These are phyloP conservation scores for Ormyrus pomaceus DNA, from an alignment of 2,888 invertebrate genomes.

Conservation along the genomic window DNA sequence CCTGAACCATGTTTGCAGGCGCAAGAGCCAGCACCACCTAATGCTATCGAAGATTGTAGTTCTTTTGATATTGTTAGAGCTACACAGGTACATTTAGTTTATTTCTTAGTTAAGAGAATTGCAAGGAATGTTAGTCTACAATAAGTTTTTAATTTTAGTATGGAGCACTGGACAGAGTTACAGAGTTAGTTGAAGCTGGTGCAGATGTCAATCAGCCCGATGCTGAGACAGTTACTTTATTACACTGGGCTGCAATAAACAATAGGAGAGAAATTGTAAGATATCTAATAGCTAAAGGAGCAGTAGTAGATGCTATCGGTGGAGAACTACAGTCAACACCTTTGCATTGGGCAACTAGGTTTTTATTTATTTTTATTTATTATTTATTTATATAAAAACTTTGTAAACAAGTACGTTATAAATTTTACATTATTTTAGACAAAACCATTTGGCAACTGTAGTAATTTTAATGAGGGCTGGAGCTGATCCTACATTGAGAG, in stretches of 20 bases:
- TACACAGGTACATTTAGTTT: slow-evolving; percentile 82
- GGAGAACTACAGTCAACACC: slow-evolving; percentile 98
- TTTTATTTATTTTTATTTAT: slow-evolving; percentile 43
- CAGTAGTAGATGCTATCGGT: slow-evolving; percentile 94
- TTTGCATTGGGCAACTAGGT: slow-evolving; percentile 97
- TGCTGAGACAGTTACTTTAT: slow-evolving; percentile 94
- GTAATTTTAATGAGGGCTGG: slow-evolving; percentile 85
- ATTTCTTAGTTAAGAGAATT: too few species aligned
- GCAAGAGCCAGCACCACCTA: slow-evolving; percentile 67
- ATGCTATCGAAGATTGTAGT: slow-evolving; percentile 81
- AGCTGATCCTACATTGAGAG: slow-evolving; percentile 92
- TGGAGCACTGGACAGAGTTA: slow-evolving; percentile 89
- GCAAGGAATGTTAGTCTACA: too few species aligned
- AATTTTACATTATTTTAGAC: slow-evolving; percentile 73
- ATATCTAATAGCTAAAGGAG: slow-evolving; percentile 91
- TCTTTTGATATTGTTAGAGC: slow-evolving; percentile 95
- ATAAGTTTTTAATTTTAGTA: slow-evolving; percentile 78
- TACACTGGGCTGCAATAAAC: slow-evolving; percentile 99
- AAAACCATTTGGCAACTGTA: slow-evolving; percentile 81
- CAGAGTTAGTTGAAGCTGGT: slow-evolving; percentile 93
- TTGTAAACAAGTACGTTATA: not conserved
- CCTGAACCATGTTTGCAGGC: slow-evolving; percentile 63
- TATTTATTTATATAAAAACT: not conserved
- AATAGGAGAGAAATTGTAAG: slow-evolving; percentile 95
- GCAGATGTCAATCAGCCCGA: slow-evolving; percentile 97